Evolutionary conservation across 2,113 vertebrate species (phyloP).

Genomic region (Festucalex cinctus): DNA sequence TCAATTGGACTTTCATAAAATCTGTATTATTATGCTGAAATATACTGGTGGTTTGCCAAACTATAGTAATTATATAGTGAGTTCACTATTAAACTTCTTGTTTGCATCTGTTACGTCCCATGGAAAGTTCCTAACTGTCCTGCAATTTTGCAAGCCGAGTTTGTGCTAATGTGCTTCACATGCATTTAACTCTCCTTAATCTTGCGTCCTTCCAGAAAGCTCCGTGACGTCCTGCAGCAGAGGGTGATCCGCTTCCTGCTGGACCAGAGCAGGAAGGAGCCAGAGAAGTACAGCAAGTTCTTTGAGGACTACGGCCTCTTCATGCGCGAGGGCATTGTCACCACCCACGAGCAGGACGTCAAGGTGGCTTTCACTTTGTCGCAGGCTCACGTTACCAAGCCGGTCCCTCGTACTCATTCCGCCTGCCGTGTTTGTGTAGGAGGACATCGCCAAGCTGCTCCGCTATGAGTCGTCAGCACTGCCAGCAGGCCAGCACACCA

Average conservation of each 20-base stretch:
- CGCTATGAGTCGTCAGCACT: constrained; percentile 86
- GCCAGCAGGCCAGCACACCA: constrained; percentile 84
- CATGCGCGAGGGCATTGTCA: constrained; percentile 95
- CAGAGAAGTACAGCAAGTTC: constrained; percentile 89
- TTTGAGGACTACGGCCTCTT: constrained; percentile 94
- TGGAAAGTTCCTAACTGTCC: background rate
- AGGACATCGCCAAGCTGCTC: constrained; percentile 90
- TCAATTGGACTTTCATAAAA: too few relatives aligned
- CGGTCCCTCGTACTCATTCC: background rate
- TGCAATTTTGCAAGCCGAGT: background rate
- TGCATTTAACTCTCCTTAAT: background rate
- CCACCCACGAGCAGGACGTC: constrained; percentile 85
- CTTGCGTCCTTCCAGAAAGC: constrained; percentile 75
- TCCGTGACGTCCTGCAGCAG: constrained; percentile 88
- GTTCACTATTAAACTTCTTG: too few relatives aligned
- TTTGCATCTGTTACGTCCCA: too few relatives aligned
- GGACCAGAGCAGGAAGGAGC: constrained; percentile 94
- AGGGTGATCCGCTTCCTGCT: constrained; percentile 89
- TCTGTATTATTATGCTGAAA: too few relatives aligned
- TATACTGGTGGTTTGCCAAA: too few relatives aligned
- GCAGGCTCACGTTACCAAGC: background rate
- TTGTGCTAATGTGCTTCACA: background rate
- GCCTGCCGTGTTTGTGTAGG: constrained; percentile 51
- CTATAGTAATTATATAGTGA: too few relatives aligned
- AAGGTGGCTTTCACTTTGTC: constrained; percentile 72